Conservation (phyloP, 1,140 invertebrate species). For the Tetramorium alpestre region DNA sequence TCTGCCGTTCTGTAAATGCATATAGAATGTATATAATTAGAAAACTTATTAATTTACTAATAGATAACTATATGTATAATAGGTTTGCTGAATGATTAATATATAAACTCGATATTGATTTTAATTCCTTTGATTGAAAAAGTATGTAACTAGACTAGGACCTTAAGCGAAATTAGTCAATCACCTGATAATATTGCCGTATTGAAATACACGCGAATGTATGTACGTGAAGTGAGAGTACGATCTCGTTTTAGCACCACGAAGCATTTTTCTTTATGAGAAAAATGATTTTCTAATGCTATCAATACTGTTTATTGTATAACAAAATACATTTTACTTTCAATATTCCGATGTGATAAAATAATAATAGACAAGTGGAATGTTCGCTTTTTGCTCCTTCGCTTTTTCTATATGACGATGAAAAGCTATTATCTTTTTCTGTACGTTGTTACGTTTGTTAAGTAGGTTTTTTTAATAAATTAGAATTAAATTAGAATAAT, state of each 20-base stretch:
- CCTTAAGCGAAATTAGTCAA: conserved; percentile 10
- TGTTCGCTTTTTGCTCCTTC: background rate
- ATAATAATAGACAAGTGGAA: background rate
- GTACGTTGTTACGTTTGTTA: background rate
- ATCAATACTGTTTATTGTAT: background rate
- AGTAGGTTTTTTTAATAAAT: background rate
- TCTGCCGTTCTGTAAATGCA: background rate
- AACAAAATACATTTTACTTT: background rate
- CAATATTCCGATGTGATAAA: background rate
- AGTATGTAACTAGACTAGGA: conserved; percentile 35
- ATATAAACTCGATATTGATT: background rate
- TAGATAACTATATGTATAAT: background rate
- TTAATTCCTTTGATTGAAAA: background rate
- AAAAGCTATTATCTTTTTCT: background rate
- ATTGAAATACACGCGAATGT: background rate
- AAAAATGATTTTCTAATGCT: background rate
- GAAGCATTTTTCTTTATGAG: background rate
- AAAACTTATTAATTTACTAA: background rate
- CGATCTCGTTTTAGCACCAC: conserved; percentile 1
- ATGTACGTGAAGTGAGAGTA: background rate
- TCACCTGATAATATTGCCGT: background rate
- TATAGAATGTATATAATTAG: background rate
- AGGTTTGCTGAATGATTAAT: too few species aligned
- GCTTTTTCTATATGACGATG: background rate
- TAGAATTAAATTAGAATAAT: background rate